These are phyloP conservation scores for Macrosoma leucophasiata DNA, from an alignment of 2,888 invertebrate species.

Conservation along the genomic window DNA sequence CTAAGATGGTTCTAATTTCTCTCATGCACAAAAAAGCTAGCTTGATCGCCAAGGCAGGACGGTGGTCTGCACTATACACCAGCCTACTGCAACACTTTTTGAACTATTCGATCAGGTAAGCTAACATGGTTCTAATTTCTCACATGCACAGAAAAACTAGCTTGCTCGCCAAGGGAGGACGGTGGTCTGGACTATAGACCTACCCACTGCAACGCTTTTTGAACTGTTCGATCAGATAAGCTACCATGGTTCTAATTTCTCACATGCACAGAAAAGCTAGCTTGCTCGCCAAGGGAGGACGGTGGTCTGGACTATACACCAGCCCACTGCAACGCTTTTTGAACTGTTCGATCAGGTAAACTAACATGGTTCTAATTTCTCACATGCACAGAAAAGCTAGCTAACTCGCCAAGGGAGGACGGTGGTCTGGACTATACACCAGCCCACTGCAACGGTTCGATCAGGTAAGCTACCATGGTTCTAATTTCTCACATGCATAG, in stretches of 20 bases:
- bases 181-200: conserved; percentile 82
- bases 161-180: conserved; percentile 79
- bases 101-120: conserved; percentile 77
- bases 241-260: conserved; percentile 1
- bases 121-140: no score
- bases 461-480: no score
- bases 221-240: conserved; percentile 77
- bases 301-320: conserved; percentile 82
- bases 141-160: no score
- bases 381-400: no score
- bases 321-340: conserved; percentile 80
- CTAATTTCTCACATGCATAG: no score
- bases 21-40: no score
- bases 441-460: no score
- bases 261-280: no score
- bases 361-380: conserved; percentile 1
- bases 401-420: no score
- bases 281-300: conserved; percentile 79
- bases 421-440: no score
- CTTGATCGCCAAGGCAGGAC: conserved; percentile 79
- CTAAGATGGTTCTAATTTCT: conserved; percentile 2
- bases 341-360: conserved; percentile 77
- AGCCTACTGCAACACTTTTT: conserved; percentile 81
- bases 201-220: conserved; percentile 80
- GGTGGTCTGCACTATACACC: conserved; percentile 81